phyloP scores from a whole-genome alignment of 2,113 vertebrate species.

The Nematolebias whitei region DNA sequence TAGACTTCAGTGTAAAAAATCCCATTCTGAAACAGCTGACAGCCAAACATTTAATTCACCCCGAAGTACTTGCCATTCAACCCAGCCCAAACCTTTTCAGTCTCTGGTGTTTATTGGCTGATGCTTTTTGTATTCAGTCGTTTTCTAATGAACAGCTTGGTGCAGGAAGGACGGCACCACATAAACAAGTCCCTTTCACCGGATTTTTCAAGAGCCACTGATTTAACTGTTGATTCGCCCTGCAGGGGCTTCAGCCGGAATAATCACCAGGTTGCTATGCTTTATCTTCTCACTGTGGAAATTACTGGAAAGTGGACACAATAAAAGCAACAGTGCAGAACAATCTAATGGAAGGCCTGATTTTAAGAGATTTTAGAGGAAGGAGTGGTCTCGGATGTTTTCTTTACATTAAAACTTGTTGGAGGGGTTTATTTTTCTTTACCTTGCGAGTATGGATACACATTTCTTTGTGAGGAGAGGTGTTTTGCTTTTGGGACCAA shows the following conservation, averaged over 20 bases:
- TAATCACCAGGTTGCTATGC: constrained; percentile 10
- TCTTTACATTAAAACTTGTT: no score
- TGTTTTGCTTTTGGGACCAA: no score
- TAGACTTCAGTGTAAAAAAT: no score
- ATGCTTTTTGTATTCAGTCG: constrained; percentile 1
- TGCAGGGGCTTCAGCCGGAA: constrained; percentile 7
- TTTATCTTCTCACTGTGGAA: constrained; percentile 3
- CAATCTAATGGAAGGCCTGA: background rate
- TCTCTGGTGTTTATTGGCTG: constrained; percentile 5
- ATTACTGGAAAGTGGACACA: background rate
- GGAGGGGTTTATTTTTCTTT: no score
- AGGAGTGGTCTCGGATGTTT: no score
- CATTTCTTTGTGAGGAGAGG: no score
- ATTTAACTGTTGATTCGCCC: background rate
- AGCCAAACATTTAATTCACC: no score
- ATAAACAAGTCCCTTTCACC: no score
- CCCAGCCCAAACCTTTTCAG: background rate
- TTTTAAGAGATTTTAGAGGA: no score
- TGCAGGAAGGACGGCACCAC: background rate
- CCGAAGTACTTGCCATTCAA: background rate
- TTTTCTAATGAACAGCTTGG: constrained; percentile 4
- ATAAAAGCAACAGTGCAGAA: background rate
- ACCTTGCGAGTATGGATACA: no score
- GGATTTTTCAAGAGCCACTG: no score
- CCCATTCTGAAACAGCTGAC: no score